A percentile compares a stretch with the other conserved stretches of the same genome.
Conservation (phyloP, 92 coral and sea anemone species). For the Palythoa caribaeorum region DNA sequence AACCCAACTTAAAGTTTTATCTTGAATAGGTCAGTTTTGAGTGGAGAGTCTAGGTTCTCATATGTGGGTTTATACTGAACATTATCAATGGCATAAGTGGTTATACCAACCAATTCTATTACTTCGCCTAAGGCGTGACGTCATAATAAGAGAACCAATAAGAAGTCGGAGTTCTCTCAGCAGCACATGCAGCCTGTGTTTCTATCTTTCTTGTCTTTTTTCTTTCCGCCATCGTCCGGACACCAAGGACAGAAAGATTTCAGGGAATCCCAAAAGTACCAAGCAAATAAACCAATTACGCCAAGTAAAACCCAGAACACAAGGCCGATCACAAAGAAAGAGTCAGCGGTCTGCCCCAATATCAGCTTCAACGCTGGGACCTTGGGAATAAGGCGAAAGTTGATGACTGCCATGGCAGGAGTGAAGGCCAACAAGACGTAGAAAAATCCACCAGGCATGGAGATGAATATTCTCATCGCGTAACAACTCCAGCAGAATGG, state of each 20-base stretch:
- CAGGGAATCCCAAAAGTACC: constrained; percentile 73
- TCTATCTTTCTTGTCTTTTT: constrained; percentile 51
- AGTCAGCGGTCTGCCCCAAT: constrained; percentile 71
- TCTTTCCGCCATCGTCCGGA: constrained; percentile 64
- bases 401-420: constrained; percentile 87
- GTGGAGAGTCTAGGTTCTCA: no score
- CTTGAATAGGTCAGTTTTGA: no score
- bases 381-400: constrained; percentile 66
- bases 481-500: constrained; percentile 96
- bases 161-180: not conserved
- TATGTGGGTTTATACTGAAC: no score
- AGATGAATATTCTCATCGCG: constrained; percentile 70
- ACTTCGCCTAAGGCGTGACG: not conserved
- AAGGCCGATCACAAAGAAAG: constrained; percentile 79
- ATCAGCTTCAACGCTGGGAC: constrained; percentile 64
- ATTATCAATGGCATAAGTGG: no score
- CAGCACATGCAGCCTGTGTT: constrained; percentile 85
- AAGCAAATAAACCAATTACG: constrained; percentile 50
- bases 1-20: no score
- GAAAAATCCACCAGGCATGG: constrained; percentile 76
- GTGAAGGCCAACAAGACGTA: constrained; percentile 71
- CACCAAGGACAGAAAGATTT: constrained; percentile 89
- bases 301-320: constrained; percentile 79
- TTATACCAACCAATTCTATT: not conserved
- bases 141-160: not conserved